Evolutionary conservation across 1,140 invertebrate species (phyloP), one percentile per base, ranked within the genome.

Genomic region (Lucilia cuprina): DNA sequence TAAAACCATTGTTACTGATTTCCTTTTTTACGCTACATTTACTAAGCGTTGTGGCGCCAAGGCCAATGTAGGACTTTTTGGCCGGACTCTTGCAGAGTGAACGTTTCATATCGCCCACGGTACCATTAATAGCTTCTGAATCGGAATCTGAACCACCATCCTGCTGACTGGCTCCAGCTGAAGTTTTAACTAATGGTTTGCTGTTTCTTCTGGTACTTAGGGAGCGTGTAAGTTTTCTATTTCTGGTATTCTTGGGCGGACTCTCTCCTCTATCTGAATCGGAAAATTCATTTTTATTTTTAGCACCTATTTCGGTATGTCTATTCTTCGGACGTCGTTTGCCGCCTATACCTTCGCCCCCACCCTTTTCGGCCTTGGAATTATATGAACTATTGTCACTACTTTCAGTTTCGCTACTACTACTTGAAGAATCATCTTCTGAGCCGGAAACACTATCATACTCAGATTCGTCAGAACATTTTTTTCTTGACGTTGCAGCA

Each of bases 41-140:
- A 80, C 85, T 85, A 70, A 87, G 87, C 49, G 82, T 84, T 34
- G 75, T 83, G 47, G 34, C 55, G 21, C 84, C 65, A 85, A 82
- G 74, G 60, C 78, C 34, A 41, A 84, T 21, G 5, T 86, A 84
- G 0, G 93, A 92, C 86, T 94, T 93, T 89, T 95, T 95, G 13
- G 93, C 93, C 34, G 94, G 92, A 85, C 94, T 93, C 90, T 94
- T 93, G 87, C 93, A 92, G 4, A 92, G 86, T 14, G 93, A 93
- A 83, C 93, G 91, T 86, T 94, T 94, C 10, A 70, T 21, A 21
- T 70, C 65, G 83, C 91, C 92, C 84, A 91, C 91, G 17, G 85
- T 85, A n/a, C 87, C 86, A 47, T 60, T 25, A 3, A 89, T 87
- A 8, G 85, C 91, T 75, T 93, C 93, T 3, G 92, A 91, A 77